Evolutionary conservation across 2,113 vertebrate species (phyloP).

Genomic region (Alaudala cheleensis): DNA sequence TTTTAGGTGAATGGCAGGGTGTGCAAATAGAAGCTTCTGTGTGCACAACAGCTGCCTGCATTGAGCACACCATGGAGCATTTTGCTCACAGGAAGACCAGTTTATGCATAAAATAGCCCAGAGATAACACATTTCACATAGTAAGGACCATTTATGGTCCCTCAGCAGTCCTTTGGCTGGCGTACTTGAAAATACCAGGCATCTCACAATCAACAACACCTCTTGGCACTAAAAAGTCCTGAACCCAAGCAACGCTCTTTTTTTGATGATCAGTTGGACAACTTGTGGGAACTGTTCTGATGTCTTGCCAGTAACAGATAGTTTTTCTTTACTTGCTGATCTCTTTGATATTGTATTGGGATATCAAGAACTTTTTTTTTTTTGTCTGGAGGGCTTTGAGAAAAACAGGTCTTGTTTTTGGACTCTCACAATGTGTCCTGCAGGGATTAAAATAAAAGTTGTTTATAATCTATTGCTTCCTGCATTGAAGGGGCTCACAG

Average conservation of each 20-base stretch:
- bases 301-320: slow-evolving; percentile 56
- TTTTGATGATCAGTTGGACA: slow-evolving; percentile 41
- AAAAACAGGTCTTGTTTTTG: slow-evolving; percentile 46
- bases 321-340: slow-evolving; percentile 52
- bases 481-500: slow-evolving; percentile 20
- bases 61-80: accelerated
- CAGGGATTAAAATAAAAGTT: slow-evolving; percentile 63
- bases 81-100: neutral
- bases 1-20: neutral
- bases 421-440: slow-evolving; percentile 12
- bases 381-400: slow-evolving; percentile 14
- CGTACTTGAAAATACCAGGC: slow-evolving; percentile 9
- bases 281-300: slow-evolving; percentile 46
- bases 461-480: slow-evolving; percentile 66
- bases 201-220: neutral
- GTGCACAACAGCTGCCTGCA: neutral
- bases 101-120: neutral
- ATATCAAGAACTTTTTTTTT: slow-evolving; percentile 28
- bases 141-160: neutral
- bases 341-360: slow-evolving; percentile 59
- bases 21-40: neutral
- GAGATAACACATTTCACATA: neutral
- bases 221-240: slow-evolving; percentile 8
- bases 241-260: neutral
- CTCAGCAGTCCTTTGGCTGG: neutral